Base-by-base conservation (phyloP, 2,888 invertebrate genomes). In the Octodonta nipae region DNA sequence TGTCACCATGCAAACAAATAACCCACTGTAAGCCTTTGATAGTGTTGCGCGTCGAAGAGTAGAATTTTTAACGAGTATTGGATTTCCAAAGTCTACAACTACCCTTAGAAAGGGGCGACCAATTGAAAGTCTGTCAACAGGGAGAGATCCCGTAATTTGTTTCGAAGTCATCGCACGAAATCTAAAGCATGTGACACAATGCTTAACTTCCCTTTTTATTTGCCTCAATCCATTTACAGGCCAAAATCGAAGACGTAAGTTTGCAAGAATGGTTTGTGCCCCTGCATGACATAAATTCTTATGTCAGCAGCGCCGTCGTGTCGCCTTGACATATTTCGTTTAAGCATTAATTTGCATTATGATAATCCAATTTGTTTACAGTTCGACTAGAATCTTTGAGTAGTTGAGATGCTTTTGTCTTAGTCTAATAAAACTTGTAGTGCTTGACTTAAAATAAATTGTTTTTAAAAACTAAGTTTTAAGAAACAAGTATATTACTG, bases 1-100 rank as follows among this genome's bases (percentile, higher is more conserved):
- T 7, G 3, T 24, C n/a, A 13, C 22, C 16, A 15, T 15, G 28
- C 31, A 24, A 7, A 31, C 31, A 25, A 31, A 24, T 2, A 31
- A 12, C 11, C 13, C 25, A n/a, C 20, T 15, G 13, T 31, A 15
- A 8, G 24, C 22, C 24, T 30, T 30, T 4, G 13, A 24, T 6
- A 30, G 11, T 5, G 8, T 4, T 13, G 30, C 4, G 12, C 20
- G 20, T 12, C 25, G 10, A 2, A 31, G 1, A 5, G 4, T 11
- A 22, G 31, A 22, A 5, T 22, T 13, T 8, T 15, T 25, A 8
- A 13, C 3, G n/a, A 5, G 5, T 5, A 25, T 13, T 11, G 25
- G 31, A 22, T 24, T 14, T 4, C 22, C 25, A 11, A 13, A 31
- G 15, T 30, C 22, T 7, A 30, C 22, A 3, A 11, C 30, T 11